Evolutionary conservation across 2,888 invertebrate genomes (phyloP).

Genomic region (Agrochola litura): DNA sequence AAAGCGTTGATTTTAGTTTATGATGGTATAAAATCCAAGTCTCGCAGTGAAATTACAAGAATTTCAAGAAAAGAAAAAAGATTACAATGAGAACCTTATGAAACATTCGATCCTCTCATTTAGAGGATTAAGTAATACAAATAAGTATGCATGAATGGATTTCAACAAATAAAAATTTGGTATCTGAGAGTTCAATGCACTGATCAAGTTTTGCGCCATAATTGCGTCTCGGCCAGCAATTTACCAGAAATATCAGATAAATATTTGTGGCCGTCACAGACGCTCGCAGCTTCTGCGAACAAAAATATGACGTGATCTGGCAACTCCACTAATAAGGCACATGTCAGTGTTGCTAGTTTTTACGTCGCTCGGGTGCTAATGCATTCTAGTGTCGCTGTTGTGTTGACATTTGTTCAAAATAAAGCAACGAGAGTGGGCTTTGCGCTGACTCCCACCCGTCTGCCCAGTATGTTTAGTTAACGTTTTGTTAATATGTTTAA

Average conservation of each 20-base stretch:
- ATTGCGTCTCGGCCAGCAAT: constrained; percentile 71
- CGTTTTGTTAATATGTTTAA: constrained; percentile 42
- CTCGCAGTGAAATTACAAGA: constrained; percentile 25
- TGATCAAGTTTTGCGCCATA: constrained; percentile 71
- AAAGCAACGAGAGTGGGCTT: constrained; percentile 47
- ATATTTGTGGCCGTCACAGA: constrained; percentile 77
- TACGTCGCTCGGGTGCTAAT: constrained; percentile 50
- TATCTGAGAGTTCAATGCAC: constrained; percentile 77
- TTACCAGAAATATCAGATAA: constrained; percentile 80
- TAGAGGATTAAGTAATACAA: constrained; percentile 37
- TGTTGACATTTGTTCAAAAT: constrained; percentile 61
- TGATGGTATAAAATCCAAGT: constrained; percentile 33
- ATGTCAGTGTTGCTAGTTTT: constrained; percentile 54
- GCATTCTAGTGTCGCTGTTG: constrained; percentile 42
- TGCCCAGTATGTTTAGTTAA: constrained; percentile 24
- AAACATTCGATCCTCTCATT: constrained; percentile 31
- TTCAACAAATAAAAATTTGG: constrained; percentile 41
- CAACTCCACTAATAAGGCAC: constrained; percentile 52
- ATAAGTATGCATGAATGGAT: constrained; percentile 31
- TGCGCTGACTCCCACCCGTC: not conserved
- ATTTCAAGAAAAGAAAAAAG: not conserved
- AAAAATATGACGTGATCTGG: constrained; percentile 72
- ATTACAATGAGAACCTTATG: constrained; percentile 20
- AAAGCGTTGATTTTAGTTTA: constrained; percentile 45
- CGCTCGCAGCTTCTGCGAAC: constrained; percentile 64